phyloP scores from a whole-genome alignment of 2,113 vertebrate genomes.

The Sprattus sprattus region DNA sequence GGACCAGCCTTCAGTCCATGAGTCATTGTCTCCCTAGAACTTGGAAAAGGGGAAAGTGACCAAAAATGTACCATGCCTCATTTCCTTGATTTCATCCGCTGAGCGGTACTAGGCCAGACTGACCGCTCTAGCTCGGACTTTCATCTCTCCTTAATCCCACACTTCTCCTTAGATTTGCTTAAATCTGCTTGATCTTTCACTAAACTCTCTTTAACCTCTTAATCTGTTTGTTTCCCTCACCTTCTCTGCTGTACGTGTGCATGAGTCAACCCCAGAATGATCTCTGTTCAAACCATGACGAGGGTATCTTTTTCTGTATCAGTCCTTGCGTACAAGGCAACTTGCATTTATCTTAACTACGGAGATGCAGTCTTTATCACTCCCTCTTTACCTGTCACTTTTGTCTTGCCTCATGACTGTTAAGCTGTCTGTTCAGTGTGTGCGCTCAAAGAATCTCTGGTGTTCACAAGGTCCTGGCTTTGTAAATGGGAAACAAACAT shows the following conservation, averaged over 20 bases:
- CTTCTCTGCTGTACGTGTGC: slow-evolving; percentile 41
- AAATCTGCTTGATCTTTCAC: slow-evolving; percentile 61
- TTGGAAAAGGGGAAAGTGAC: not conserved
- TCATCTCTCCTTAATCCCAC: slow-evolving; percentile 38
- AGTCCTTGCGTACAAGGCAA: not conserved
- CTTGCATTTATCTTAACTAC: not conserved
- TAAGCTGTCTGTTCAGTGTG: not conserved
- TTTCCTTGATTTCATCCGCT: slow-evolving; percentile 7
- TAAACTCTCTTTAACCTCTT: slow-evolving; percentile 67
- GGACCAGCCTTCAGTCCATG: not conserved
- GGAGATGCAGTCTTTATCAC: slow-evolving; percentile 17
- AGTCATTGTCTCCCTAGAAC: not conserved
- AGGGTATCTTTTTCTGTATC: not conserved
- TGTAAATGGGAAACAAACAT: too few species aligned
- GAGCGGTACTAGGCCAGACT: not conserved
- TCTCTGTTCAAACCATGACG: slow-evolving; percentile 43
- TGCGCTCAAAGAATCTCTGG: too few species aligned
- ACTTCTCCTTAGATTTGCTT: slow-evolving; percentile 41
- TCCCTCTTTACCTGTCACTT: not conserved
- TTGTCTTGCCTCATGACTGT: slow-evolving; percentile 37
- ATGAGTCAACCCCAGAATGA: slow-evolving; percentile 51
- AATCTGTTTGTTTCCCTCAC: slow-evolving; percentile 59
- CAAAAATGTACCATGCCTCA: not conserved
- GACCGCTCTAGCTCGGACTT: slow-evolving; percentile 17
- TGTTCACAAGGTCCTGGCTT: too few species aligned